Base-by-base conservation (phyloP, 53 echinoderm and acorn worm genomes). In the Echinometra lucunter region DNA sequence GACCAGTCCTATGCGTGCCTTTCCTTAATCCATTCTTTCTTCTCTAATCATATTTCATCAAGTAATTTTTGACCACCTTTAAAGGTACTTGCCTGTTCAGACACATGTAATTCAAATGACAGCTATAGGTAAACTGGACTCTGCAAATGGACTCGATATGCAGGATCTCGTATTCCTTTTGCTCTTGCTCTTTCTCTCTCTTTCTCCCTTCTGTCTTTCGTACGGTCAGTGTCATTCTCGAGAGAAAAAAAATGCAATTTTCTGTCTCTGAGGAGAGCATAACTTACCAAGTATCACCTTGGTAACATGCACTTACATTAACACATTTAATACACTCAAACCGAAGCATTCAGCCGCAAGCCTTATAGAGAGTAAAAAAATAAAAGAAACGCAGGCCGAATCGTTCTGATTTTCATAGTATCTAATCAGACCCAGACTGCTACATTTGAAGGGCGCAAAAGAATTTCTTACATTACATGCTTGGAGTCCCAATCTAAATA, bases 401-500 rank as follows among this genome's bases (percentile, higher is more conserved):
- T 78, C 42, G 40, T 18, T 63, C 42, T 38, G 38, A 78, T 78
- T 78, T 38, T 12, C 6, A 38, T 38, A 23, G 40, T 42, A 21
- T 78, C 6, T 78, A 42, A 78, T 78, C 40, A 78, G 78, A 13
- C 38, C 78, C 18, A 38, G 78, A 78, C 42, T 78, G 78, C 78
- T 42, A 40, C 78, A 38, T 21, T 78, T 69, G 69, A 28, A 28
- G 42, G n/a, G 6, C 19, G 78, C 17, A 78, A 1, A 78, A 40
- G 19, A 42, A 78, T 78, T 78, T 42, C 78, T 78, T 78, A 19
- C 78, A 78, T 78, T 78, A 15, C 72, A 72, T 10, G 72, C 72
- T 32, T 16, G 0, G 42, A 78, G 78, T 78, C 42, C 4, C 17
- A 1, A 23, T 78, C 78, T 78, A 78, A 78, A 78, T 40, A 78